Conservation (phyloP, 2,113 vertebrate species). For the Gadus macrocephalus region DNA sequence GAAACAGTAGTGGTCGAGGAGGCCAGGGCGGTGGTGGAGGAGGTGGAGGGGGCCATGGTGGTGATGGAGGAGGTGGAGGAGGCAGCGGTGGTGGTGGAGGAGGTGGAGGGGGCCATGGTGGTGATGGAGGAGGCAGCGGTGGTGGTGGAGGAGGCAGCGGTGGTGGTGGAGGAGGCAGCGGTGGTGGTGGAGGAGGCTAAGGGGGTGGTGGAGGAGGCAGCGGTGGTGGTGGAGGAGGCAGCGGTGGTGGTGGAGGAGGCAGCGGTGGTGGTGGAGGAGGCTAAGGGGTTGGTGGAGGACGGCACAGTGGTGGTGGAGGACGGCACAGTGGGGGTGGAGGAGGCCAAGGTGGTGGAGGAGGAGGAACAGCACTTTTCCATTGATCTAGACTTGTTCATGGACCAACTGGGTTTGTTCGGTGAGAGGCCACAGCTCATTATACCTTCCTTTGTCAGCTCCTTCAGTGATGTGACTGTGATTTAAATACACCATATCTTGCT, state of each 20-base stretch:
- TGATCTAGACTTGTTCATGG: conserved; percentile 60
- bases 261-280: neutral
- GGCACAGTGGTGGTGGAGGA: neutral
- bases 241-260: too few relatives aligned
- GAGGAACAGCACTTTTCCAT: conserved; percentile 18
- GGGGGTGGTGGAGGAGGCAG: too few relatives aligned
- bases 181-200: too few relatives aligned
- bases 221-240: neutral
- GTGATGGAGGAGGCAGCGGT: too few relatives aligned
- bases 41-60: conserved; percentile 9
- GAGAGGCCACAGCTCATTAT: conserved; percentile 14
- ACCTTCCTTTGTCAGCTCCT: neutral
- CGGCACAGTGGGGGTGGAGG: neutral
- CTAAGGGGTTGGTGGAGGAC: neutral
- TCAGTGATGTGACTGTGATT: neutral
- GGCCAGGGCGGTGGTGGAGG: neutral
- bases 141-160: too few relatives aligned
- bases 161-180: neutral
- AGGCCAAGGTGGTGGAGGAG: conserved; percentile 6
- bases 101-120: too few relatives aligned
- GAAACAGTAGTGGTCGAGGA: conserved; percentile 3
- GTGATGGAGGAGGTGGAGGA: conserved; percentile 16
- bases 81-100: too few relatives aligned
- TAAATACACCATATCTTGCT: neutral
- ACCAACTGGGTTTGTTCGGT: conserved; percentile 53